These are phyloP conservation scores for Bellardia pandia DNA, from an alignment of 2,888 invertebrate species.

Conservation along the genomic window DNA sequence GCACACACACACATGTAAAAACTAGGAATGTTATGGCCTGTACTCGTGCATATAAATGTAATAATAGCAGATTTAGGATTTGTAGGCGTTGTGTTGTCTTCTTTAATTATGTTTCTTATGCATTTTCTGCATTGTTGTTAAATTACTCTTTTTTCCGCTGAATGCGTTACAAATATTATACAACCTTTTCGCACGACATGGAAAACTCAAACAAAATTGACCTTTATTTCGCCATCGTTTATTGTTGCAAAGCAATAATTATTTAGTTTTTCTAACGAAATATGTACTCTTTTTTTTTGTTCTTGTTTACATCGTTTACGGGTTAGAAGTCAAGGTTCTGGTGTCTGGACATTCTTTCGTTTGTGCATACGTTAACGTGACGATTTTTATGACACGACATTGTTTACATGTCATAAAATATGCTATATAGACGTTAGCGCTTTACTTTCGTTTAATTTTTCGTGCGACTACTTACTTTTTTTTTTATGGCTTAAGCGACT, in stretches of 20 bases:
- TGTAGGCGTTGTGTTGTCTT: not conserved
- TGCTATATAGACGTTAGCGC: not conserved
- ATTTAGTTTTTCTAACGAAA: not conserved
- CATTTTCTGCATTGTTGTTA: not conserved
- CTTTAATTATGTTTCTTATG: slow-evolving; percentile 1
- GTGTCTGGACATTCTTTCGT: not conserved
- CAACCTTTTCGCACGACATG: slow-evolving; percentile 15
- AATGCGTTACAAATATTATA: slow-evolving; percentile 47
- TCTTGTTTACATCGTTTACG: slow-evolving; percentile 27
- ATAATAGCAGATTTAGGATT: not conserved
- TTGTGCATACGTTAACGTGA: not conserved
- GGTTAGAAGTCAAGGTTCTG: slow-evolving; percentile 35
- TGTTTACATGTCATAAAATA: slow-evolving; percentile 45
- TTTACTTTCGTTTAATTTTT: slow-evolving; percentile 15
- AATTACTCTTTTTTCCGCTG: slow-evolving; percentile 42
- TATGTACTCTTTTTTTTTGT: slow-evolving; percentile 5
- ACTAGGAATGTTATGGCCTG: not conserved
- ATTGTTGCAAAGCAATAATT: slow-evolving; percentile 27
- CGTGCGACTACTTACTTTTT: slow-evolving; percentile 5
- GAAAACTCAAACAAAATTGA: slow-evolving; percentile 14
- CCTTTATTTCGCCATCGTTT: slow-evolving; percentile 37
- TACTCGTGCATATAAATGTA: too few relatives aligned
- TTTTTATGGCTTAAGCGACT: slow-evolving; percentile 42
- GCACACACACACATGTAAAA: not conserved
- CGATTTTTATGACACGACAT: not conserved